Conservation (phyloP, 2,888 invertebrate species). For the Pyrocoelia pectoralis region DNA sequence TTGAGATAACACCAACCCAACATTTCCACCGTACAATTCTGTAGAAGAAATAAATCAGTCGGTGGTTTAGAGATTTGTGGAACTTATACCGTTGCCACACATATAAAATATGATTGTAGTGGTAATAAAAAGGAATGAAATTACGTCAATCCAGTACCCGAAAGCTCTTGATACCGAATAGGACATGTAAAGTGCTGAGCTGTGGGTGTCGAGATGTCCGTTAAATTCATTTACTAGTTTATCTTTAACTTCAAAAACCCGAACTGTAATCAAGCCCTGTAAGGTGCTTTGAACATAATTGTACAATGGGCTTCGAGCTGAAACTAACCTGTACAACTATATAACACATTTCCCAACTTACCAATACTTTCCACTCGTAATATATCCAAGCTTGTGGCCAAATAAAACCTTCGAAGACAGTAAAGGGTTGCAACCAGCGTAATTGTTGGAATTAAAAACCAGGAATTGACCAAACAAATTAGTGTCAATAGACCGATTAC, state of each 20-base stretch:
- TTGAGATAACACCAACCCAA: slow-evolving; percentile 82
- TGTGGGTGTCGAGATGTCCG: slow-evolving; percentile 61
- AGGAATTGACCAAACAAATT: background rate
- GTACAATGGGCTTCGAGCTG: slow-evolving; percentile 72
- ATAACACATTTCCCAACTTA: no score
- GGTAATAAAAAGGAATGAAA: background rate
- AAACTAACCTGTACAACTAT: slow-evolving; percentile 56
- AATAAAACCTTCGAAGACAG: slow-evolving; percentile 67
- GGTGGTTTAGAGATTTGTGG: no score
- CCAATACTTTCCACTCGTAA: slow-evolving; percentile 68
- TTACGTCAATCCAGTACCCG: background rate
- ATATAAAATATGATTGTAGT: background rate
- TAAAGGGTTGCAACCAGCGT: slow-evolving; percentile 69
- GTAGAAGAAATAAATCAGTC: no score
- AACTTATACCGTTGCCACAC: background rate
- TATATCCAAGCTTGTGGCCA: slow-evolving; percentile 73
- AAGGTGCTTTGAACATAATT: slow-evolving; percentile 84
- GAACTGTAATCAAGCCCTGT: slow-evolving; percentile 83
- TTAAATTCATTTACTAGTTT: slow-evolving; percentile 77
- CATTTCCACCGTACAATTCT: slow-evolving; percentile 73
- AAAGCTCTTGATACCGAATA: background rate
- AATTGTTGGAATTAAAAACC: slow-evolving; percentile 64
- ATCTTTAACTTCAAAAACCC: slow-evolving; percentile 76
- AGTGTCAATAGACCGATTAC: background rate
- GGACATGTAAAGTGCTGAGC: background rate